Evolutionary conservation across 2,113 vertebrate genomes (phyloP), one percentile per base, ranked within the genome.

Genomic region (Dicerorhinus sumatrensis): DNA sequence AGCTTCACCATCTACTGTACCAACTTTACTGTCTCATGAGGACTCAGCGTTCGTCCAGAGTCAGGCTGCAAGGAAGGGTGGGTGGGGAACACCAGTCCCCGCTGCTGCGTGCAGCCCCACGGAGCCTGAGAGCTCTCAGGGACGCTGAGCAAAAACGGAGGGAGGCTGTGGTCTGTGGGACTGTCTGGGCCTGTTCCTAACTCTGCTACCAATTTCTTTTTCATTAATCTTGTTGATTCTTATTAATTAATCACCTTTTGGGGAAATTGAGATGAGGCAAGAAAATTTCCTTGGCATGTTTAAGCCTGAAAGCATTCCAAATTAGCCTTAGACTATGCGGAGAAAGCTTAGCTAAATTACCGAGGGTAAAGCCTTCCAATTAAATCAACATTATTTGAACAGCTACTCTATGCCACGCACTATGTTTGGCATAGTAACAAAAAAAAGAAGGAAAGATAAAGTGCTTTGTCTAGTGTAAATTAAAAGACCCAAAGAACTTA

Each of bases 181-280:
- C 42, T 36, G 31, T 60, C 80, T 76, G 72, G 63, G 27, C 75
- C 60, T 51, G 20, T 69, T 56, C 36, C 72, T 69, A 23, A 93
- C 89, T 46, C 62, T 67, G 27, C 84, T 56, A 25, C 75, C 65
- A 67, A 54, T 31, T 67, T 80, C 94, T 84, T 48, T 33, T 65
- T n/a, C 58, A 79, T 86, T 92, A 48, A 89, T 85, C 62, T 36
- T 81, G n/a, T 73, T 87, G 73, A 73, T 75, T 96, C 62, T 83
- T 84, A 81, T 54, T 79, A 75, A 79, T 95, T 39, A 90, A 95
- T 94, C 88, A 81, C 60, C 65, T 94, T 88, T 62, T 51, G 46
- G 94, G 73, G 56, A 93, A 95, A 86, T 83, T 96, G 58, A 67
- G 63, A 84, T 25, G 48, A 82, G 54, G 70, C 83, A 90, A 92